phyloP scores from a whole-genome alignment of 2,888 invertebrate genomes.

The Drosophila siamana region DNA sequence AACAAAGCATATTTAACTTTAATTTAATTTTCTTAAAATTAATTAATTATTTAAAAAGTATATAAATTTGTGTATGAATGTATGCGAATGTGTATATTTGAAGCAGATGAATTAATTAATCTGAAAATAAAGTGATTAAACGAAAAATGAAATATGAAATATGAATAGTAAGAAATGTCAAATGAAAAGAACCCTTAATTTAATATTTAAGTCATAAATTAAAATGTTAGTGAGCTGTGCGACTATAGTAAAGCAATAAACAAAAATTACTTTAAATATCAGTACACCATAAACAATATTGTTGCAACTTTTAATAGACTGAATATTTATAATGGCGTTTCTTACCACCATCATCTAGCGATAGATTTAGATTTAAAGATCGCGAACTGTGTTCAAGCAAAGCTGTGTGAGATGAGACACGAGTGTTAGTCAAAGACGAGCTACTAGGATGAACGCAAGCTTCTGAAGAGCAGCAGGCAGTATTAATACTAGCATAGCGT shows the following conservation, averaged over 20 bases:
- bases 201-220: background rate
- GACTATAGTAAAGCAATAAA: background rate
- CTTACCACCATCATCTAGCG: conserved; percentile 44
- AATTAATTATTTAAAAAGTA: background rate
- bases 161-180: background rate
- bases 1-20: conserved; percentile 34
- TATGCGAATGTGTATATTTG: conserved; percentile 7
- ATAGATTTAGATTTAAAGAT: conserved; percentile 40
- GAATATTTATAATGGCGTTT: conserved; percentile 83
- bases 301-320: conserved; percentile 48
- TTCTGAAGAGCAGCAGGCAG: conserved; percentile 60
- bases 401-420: conserved; percentile 68
- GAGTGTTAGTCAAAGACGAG: conserved; percentile 64
- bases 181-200: background rate
- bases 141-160: background rate
- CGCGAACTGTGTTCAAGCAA: conserved; percentile 70
- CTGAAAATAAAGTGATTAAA: conserved; percentile 14
- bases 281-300: background rate
- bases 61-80: conserved; percentile 7
- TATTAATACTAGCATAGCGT: conserved; percentile 62
- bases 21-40: conserved; percentile 1
- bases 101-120: conserved; percentile 5
- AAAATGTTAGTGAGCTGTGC: background rate
- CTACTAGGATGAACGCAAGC: conserved; percentile 63
- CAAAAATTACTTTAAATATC: background rate